Evolutionary conservation across 2,113 vertebrate species (phyloP).

Genomic region (Pavo muticus): DNA sequence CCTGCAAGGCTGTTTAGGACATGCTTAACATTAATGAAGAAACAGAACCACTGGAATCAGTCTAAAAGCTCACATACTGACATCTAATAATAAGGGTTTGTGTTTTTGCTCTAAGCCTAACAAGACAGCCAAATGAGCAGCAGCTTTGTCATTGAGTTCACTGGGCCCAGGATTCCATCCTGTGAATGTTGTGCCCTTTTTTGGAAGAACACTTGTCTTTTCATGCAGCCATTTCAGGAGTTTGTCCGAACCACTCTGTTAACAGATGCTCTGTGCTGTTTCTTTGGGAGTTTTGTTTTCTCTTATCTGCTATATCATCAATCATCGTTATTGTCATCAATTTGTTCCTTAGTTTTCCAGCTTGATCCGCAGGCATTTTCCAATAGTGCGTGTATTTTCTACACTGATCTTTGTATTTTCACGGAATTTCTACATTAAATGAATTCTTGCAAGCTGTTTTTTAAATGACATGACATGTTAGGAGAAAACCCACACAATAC

Average conservation of each 20-base stretch:
- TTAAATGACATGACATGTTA: not conserved
- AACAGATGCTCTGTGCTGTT: not conserved
- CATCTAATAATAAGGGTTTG: not conserved
- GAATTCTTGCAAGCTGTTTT: slow-evolving; percentile 30
- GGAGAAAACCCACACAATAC: slow-evolving; percentile 52
- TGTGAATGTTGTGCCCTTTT: not conserved
- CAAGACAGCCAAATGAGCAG: not conserved
- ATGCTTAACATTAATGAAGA: not conserved
- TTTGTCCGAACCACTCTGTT: not conserved
- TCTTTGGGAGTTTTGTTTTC: slow-evolving; percentile 13
- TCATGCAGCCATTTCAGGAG: not conserved
- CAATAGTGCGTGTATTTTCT: not conserved
- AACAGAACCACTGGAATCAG: not conserved
- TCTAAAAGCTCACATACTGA: not conserved
- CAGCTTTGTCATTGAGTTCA: not conserved
- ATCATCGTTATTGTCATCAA: slow-evolving; percentile 27
- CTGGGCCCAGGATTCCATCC: not conserved
- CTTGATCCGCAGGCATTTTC: slow-evolving; percentile 25
- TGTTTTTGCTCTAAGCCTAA: not conserved
- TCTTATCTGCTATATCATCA: not conserved
- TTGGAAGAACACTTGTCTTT: not conserved
- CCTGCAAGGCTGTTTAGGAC: not conserved
- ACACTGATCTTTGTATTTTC: slow-evolving; percentile 37
- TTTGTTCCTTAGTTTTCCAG: not conserved
- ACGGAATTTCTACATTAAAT: slow-evolving; percentile 1